A percentile compares a stretch with the other conserved stretches of the same genome.
Conservation (phyloP, 2,113 vertebrate genomes). For the Copsychus sechellarum region DNA sequence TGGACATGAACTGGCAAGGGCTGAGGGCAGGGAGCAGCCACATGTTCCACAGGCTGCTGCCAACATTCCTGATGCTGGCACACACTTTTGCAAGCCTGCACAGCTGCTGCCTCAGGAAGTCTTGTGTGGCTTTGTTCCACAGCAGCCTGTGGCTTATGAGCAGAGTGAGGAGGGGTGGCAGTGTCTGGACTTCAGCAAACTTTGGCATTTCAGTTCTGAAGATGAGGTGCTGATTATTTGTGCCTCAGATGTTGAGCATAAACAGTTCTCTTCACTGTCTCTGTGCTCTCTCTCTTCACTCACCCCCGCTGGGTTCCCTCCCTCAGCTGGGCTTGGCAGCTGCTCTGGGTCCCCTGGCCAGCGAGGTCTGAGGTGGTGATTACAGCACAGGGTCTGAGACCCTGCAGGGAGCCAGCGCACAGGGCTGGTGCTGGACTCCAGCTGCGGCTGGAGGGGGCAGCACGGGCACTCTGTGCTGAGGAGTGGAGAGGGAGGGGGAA, state of each 20-base stretch:
- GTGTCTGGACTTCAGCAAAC: background rate
- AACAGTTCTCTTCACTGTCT: background rate
- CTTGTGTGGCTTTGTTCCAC: background rate
- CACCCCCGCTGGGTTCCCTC: accelerated
- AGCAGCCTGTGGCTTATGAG: background rate
- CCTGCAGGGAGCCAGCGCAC: accelerated
- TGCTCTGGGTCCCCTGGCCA: background rate
- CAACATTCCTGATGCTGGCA: background rate
- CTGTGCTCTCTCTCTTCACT: background rate
- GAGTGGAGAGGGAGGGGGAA: too few relatives aligned
- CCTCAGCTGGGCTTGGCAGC: background rate
- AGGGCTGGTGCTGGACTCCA: accelerated
- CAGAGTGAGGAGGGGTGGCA: background rate
- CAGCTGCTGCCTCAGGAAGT: background rate
- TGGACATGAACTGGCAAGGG: accelerated
- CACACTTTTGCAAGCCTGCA: accelerated
- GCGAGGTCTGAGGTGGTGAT: background rate
- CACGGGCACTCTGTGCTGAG: too few relatives aligned
- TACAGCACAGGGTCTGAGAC: background rate
- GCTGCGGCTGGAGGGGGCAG: accelerated
- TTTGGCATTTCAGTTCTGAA: background rate
- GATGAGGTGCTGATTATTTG: background rate
- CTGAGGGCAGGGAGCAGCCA: background rate
- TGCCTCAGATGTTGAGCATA: background rate
- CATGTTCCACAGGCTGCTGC: background rate